Conservation (phyloP, 2,113 vertebrate genomes). For the Beaufortia kweichowensis region DNA sequence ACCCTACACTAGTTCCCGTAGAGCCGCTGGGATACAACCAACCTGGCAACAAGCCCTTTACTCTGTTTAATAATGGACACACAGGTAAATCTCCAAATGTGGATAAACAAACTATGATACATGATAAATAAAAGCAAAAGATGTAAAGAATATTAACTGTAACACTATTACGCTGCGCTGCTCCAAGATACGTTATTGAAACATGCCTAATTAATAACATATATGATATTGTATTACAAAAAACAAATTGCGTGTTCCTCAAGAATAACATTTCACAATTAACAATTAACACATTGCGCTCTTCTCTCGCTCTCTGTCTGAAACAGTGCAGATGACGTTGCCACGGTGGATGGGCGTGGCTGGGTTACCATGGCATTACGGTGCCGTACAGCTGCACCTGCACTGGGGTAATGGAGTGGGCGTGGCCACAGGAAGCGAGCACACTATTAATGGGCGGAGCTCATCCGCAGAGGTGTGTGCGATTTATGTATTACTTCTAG, state of each 20-base stretch:
- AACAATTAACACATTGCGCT: no score
- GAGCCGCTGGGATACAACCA: conserved; percentile 75
- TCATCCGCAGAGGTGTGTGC: conserved; percentile 82
- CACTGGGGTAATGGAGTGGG: conserved; percentile 84
- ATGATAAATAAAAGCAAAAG: no score
- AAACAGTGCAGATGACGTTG: conserved; percentile 77
- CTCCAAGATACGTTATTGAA: no score
- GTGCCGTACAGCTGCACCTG: conserved; percentile 84
- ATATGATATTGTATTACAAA: no score
- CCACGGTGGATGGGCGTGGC: conserved; percentile 77
- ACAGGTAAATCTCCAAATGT: conserved; percentile 85
- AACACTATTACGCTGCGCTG: no score
- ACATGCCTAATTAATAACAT: no score
- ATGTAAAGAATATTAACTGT: no score
- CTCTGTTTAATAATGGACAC: conserved; percentile 85
- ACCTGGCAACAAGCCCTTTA: conserved; percentile 67
- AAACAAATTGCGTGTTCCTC: no score
- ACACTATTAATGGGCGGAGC: conserved; percentile 77
- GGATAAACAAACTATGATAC: no score
- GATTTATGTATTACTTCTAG: not conserved
- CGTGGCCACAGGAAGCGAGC: conserved; percentile 77
- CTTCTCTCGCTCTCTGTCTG: not conserved
- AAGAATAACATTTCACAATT: no score
- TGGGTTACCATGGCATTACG: conserved; percentile 79
- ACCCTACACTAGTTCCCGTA: conserved; percentile 72